phyloP scores from a whole-genome alignment of 2,113 vertebrate species.

The Loxodonta africana region DNA sequence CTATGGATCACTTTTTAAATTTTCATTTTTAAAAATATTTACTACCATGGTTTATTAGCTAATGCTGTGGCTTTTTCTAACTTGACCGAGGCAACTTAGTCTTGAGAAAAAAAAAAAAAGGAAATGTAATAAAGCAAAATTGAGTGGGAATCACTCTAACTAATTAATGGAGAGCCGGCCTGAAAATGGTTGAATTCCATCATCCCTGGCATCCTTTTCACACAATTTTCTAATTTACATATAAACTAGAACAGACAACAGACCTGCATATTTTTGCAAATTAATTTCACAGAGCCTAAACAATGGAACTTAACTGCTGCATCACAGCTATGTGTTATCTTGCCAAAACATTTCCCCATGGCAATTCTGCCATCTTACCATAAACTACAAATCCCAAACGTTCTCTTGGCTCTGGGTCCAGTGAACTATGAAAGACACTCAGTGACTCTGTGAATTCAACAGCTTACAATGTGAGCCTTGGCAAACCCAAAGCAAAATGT shows the following conservation, averaged over 20 bases:
- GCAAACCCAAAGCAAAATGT: constrained; percentile 61
- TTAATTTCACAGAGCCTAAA: constrained; percentile 64
- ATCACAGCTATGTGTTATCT: constrained; percentile 54
- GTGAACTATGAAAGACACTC: constrained; percentile 41
- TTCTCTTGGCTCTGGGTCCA: not conserved
- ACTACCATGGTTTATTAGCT: not conserved
- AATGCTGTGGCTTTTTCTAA: not conserved
- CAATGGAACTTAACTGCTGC: constrained; percentile 57
- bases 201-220: constrained; percentile 4
- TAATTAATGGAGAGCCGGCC: constrained; percentile 22
- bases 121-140: constrained; percentile 35
- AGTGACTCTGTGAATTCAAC: constrained; percentile 31
- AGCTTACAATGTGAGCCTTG: constrained; percentile 34
- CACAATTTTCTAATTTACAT: constrained; percentile 68
- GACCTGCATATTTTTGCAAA: constrained; percentile 50
- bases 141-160: constrained; percentile 51
- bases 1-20: not conserved
- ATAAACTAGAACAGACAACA: constrained; percentile 68
- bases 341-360: constrained; percentile 63
- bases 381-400: constrained; percentile 34
- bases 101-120: constrained; percentile 33
- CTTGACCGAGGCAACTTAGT: constrained; percentile 24
- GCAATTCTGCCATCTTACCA: constrained; percentile 49
- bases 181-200: constrained; percentile 42
- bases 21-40: not conserved